phyloP scores from a whole-genome alignment of 2,113 vertebrate species.

The Oncorhynchus kisutch region DNA sequence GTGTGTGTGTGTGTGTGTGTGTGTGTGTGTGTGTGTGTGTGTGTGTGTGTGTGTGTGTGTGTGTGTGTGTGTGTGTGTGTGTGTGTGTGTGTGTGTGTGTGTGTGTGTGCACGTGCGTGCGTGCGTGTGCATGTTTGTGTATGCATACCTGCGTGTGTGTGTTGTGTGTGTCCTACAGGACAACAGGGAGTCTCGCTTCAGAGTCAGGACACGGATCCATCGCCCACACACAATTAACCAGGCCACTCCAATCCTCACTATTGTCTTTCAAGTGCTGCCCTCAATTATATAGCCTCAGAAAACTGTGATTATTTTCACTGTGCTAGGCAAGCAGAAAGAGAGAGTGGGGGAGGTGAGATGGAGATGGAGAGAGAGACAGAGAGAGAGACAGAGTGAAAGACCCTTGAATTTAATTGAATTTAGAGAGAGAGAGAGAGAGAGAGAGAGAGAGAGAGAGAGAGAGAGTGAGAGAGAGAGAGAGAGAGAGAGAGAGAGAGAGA shows the following conservation, averaged over 20 bases:
- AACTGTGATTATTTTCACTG: conserved; percentile 28
- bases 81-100: no score
- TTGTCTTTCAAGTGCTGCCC: conserved; percentile 52
- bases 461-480: conserved; percentile 7
- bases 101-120: no score
- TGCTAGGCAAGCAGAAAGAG: background rate
- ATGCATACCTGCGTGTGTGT: background rate
- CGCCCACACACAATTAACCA: conserved; percentile 58
- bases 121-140: no score
- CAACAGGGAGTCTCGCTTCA: conserved; percentile 19
- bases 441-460: conserved; percentile 3
- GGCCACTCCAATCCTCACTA: conserved; percentile 47
- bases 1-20: background rate
- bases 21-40: conserved; percentile 1
- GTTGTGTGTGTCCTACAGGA: conserved; percentile 2
- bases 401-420: no score
- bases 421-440: conserved; percentile 2
- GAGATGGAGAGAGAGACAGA: background rate
- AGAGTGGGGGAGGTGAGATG: background rate
- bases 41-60: background rate
- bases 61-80: background rate
- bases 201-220: conserved; percentile 42
- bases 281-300: conserved; percentile 41
- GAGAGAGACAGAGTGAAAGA: background rate
- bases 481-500: background rate